A percentile compares a stretch with the other conserved stretches of the same genome.
phyloP scores from a whole-genome alignment of 1,140 invertebrate species.

The Bombus pyrosoma region DNA sequence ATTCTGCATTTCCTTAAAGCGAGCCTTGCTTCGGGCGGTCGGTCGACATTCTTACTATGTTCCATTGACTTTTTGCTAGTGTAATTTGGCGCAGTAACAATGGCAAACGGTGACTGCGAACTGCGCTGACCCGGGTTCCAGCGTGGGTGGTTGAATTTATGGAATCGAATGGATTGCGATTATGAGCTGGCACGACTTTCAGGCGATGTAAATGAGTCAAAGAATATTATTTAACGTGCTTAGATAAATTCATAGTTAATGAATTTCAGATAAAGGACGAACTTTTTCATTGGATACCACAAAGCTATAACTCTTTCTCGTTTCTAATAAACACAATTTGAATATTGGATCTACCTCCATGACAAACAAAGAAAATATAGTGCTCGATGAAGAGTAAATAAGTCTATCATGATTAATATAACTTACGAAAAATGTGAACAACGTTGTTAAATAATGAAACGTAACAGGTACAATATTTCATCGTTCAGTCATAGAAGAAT shows the following conservation, averaged over 20 bases:
- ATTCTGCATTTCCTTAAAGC: conserved; percentile 76
- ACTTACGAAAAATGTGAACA: no score
- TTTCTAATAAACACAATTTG: neutral
- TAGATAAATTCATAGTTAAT: neutral
- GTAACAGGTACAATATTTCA: no score
- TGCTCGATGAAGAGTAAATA: no score
- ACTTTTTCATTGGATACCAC: no score
- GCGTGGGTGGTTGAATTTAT: neutral
- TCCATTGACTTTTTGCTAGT: conserved; percentile 36
- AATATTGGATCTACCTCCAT: neutral
- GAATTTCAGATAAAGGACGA: no score
- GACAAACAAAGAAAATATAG: no score
- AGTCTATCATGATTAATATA: no score
- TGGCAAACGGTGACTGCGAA: neutral
- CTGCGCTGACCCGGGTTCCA: no score
- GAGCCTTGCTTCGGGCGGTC: conserved; percentile 59
- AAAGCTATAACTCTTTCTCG: neutral
- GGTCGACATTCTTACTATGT: conserved; percentile 54
- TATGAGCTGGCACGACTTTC: neutral
- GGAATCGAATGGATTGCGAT: neutral
- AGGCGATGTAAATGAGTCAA: neutral
- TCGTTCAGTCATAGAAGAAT: no score
- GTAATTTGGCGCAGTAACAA: conserved; percentile 27
- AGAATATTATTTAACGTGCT: neutral
- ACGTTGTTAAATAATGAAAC: no score